A percentile compares a stretch with the other conserved stretches of the same genome.
Conservation (phyloP, 2,113 vertebrate species). For the Ictidomys tridecemlineatus region DNA sequence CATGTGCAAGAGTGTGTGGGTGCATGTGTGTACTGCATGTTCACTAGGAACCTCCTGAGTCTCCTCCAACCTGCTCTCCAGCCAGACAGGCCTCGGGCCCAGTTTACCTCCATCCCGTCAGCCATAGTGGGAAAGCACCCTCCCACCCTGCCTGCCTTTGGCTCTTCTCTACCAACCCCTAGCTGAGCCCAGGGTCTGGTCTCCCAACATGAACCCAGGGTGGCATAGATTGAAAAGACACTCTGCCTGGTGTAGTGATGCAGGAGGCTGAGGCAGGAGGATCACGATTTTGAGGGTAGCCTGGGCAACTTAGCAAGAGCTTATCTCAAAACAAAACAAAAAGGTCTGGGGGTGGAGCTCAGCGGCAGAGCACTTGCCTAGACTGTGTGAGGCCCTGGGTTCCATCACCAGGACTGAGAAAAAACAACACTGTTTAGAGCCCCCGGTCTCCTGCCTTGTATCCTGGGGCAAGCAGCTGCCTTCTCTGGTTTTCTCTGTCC, state of each 20-base stretch:
- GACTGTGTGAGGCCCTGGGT: neutral
- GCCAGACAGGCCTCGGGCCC: neutral
- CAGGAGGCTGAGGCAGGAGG: neutral
- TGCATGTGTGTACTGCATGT: neutral
- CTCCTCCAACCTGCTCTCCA: neutral
- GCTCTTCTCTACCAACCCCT: neutral
- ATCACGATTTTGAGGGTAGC: neutral
- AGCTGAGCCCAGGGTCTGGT: neutral
- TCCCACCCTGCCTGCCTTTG: neutral
- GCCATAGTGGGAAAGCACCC: neutral
- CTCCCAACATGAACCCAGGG: neutral
- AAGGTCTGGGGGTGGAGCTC: neutral
- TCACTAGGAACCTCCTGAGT: neutral
- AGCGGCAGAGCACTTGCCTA: neutral
- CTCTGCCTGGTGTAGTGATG: neutral
- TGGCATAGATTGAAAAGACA: neutral
- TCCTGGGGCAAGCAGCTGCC: neutral
- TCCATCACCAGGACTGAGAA: neutral
- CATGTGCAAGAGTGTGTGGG: neutral
- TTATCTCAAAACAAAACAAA: neutral
- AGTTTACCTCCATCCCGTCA: accelerated
- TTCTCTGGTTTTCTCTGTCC: neutral
- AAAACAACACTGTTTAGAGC: neutral
- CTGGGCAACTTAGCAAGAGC: neutral
- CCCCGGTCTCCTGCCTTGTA: neutral